phyloP scores from a whole-genome alignment of 2,113 vertebrate species.

The Tupaia chinensis region DNA sequence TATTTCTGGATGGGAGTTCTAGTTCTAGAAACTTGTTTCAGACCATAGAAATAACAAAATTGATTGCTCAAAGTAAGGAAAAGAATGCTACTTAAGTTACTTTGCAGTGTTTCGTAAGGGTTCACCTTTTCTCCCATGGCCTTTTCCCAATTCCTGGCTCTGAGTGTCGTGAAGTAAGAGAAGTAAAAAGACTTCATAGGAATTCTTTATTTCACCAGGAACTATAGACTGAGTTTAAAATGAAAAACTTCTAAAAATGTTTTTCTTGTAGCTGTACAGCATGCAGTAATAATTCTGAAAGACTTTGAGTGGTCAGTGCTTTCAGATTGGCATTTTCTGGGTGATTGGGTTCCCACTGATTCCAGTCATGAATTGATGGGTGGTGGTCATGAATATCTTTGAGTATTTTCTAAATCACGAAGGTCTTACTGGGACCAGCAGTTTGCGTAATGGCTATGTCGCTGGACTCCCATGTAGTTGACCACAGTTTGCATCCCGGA shows the following conservation, averaged over 20 bases:
- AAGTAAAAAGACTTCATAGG: neutral
- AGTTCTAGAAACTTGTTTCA: neutral
- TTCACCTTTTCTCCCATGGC: neutral
- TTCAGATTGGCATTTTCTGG: neutral
- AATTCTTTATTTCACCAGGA: neutral
- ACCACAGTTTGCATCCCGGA: no score
- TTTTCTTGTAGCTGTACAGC: neutral
- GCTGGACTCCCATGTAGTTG: no score
- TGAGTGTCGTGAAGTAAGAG: neutral
- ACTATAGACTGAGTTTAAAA: neutral
- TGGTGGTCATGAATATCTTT: neutral
- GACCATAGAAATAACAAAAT: neutral
- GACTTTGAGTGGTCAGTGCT: neutral
- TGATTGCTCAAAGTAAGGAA: neutral
- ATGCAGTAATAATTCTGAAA: neutral
- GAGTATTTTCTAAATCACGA: neutral
- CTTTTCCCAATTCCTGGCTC: neutral
- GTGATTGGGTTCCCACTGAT: neutral
- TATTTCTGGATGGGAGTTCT: neutral
- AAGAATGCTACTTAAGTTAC: neutral
- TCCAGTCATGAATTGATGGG: neutral
- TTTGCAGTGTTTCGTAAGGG: neutral
- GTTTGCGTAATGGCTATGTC: no score
- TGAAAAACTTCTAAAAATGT: neutral
- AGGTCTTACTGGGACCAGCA: neutral